Evolutionary conservation across 1,140 invertebrate species (phyloP).

Genomic region (Melipona quadrifasciata): DNA sequence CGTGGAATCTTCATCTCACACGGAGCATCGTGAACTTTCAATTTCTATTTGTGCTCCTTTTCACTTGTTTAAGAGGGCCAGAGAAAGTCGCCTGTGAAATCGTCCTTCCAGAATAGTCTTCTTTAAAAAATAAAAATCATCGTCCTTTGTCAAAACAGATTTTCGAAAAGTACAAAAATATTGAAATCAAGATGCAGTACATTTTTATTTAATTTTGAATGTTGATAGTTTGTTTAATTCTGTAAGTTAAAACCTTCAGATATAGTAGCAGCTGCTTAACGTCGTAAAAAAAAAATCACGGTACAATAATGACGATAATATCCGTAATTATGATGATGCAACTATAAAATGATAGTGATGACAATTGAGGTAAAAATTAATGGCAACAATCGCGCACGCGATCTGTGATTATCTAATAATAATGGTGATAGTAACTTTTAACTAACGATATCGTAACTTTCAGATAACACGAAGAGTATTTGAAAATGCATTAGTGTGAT

Average conservation of each 20-base stretch:
- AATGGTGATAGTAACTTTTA: not conserved
- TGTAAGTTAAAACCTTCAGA: too few species aligned
- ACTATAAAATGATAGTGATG: not conserved
- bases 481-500: not conserved
- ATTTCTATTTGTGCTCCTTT: slow-evolving; percentile 33
- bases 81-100: slow-evolving; percentile 26
- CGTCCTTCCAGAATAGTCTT: not conserved
- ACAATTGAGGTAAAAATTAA: not conserved
- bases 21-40: slow-evolving; percentile 6
- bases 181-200: not conserved
- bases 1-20: not conserved
- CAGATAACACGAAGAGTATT: not conserved
- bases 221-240: too few species aligned
- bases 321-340: not conserved
- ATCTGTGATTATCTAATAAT: slow-evolving; percentile 2
- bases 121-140: slow-evolving; percentile 8
- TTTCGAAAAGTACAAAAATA: not conserved
- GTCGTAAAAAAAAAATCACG: not conserved
- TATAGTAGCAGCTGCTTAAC: too few species aligned
- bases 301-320: not conserved
- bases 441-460: not conserved
- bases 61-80: slow-evolving; percentile 16
- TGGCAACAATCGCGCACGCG: not conserved
- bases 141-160: not conserved
- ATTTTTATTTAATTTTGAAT: too few species aligned